These are phyloP conservation scores for Cyprinella venusta DNA, from an alignment of 2,797 vertebrate species.

Conservation along the genomic window DNA sequence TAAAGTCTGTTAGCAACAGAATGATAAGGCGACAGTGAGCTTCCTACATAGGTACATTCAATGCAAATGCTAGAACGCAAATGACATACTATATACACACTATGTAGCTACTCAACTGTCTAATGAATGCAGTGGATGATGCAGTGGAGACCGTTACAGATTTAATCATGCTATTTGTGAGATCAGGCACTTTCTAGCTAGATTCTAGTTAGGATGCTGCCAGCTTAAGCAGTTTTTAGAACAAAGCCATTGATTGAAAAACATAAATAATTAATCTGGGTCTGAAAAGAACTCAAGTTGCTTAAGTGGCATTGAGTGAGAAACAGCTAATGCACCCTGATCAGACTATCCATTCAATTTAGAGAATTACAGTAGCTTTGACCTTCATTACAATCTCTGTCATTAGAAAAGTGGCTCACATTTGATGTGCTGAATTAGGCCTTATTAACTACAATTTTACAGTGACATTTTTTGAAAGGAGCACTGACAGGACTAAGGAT, in stretches of 20 bases:
- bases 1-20: background rate
- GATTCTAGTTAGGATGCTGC: background rate
- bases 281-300: background rate
- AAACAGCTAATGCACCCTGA: background rate
- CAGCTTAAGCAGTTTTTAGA: background rate
- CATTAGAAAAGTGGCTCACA: conserved; percentile 7
- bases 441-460: conserved; percentile 9
- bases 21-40: background rate
- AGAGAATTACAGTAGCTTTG: conserved; percentile 1
- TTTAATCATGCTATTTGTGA: background rate
- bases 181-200: background rate
- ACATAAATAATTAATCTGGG: background rate
- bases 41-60: background rate
- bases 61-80: background rate
- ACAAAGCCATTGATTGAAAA: background rate
- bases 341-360: conserved; percentile 1
- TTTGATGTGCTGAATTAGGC: conserved; percentile 17
- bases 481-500: background rate
- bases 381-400: background rate
- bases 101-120: background rate
- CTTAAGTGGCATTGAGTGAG: background rate
- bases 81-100: background rate
- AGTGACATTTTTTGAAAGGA: background rate
- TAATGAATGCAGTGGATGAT: background rate
- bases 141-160: background rate